Base-by-base conservation (phyloP, 2,888 invertebrate species). In the Ariolimax columbianus region DNA sequence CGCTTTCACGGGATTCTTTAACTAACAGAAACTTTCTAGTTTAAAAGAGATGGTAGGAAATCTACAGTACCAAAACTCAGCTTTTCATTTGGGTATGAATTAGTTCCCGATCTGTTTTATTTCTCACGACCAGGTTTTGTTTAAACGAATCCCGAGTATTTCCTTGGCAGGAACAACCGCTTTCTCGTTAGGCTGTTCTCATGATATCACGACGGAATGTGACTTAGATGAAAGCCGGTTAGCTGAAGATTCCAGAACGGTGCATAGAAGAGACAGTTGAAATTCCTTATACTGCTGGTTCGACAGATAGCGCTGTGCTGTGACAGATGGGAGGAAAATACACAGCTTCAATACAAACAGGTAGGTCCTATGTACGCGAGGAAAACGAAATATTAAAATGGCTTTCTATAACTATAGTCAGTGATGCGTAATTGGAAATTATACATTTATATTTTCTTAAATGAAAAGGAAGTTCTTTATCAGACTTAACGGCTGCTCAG, bases 1-100 rank as follows among this genome's bases (percentile, higher is more conserved):
- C 23, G 26, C 23, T 82, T 81, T 55, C 82, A 55, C 26, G 63
- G 26, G 47, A 77, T 63, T 75, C 38, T 66, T n/a, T 36, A 75
- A 79, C 79, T 68, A 78, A 75, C 75, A 51, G 33, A 23, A 47
- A 33, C 33, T 51, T n/a, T 75, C 51, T 30, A 9, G 30, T 19
- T 75, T 75, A 75, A 51, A 75, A 75, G 75, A 33, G 75, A 47
- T 7, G 23, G 51, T 33, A 51, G 11, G 51, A 19, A 47, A 19
- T 75, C 19, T 19, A 47, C 73, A n/a, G 26, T 14, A 72, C 3
- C 43, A n/a, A 26, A 43, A 11, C 43, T 11, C 1, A 33, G 73
- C 0, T 30, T 43, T 9, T 73, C n/a, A 30, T 73, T n/a, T 40
- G n/a, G 6, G 43, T 47, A 73, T 43, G 26, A 73, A 47, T n/a